A percentile compares a stretch with the other conserved stretches of the same genome.
Conservation (phyloP, 1,140 invertebrate species). For the Platyscapa corneri region DNA sequence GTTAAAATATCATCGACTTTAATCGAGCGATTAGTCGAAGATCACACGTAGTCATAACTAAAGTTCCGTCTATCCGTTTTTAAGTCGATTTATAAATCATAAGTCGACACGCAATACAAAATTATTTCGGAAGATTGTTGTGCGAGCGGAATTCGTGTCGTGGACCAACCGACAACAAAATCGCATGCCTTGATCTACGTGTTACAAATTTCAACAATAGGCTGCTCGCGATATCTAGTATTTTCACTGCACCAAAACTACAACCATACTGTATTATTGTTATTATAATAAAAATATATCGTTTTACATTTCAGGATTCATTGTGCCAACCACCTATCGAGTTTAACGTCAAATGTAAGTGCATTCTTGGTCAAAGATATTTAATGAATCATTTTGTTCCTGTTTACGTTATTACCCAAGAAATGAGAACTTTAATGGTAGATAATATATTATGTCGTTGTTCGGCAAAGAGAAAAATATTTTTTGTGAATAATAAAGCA, state of each 20-base stretch:
- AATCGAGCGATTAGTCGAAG: neutral
- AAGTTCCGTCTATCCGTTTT: neutral
- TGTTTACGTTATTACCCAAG: neutral
- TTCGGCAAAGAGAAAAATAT: neutral
- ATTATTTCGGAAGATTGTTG: slow-evolving; percentile 13
- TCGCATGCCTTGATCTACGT: neutral
- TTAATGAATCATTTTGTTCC: neutral
- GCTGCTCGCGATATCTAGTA: neutral
- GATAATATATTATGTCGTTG: neutral
- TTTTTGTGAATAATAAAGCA: neutral
- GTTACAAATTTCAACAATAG: neutral
- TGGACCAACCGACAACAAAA: slow-evolving; percentile 25
- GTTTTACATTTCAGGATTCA: neutral
- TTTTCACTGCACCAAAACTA: neutral
- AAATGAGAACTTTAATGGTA: neutral
- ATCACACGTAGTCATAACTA: neutral
- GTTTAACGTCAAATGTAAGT: neutral
- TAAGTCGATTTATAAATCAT: too few species aligned
- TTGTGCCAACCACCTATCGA: neutral
- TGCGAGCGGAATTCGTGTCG: slow-evolving; percentile 19
- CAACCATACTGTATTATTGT: neutral
- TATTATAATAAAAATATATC: too few species aligned
- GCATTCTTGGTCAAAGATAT: neutral
- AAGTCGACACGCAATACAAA: neutral
- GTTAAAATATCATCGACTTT: too few species aligned